Evolutionary conservation across 2,888 invertebrate genomes (phyloP).

Genomic region (Synanthedon vespiformis): DNA sequence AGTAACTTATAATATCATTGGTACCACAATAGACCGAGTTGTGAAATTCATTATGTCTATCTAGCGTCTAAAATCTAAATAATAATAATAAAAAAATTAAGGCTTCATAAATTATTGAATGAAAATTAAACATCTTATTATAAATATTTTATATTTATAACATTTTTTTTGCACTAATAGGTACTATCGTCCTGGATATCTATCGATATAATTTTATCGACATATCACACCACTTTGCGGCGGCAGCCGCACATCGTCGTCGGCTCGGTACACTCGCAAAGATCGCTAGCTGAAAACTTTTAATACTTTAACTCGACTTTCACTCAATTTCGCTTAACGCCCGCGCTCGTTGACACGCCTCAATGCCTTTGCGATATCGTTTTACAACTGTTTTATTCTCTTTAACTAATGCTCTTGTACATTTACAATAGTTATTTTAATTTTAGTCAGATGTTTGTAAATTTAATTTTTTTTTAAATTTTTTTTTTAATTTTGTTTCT

Average conservation of each 20-base stretch:
- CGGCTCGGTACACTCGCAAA: conserved; percentile 39
- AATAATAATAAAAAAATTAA: too few relatives aligned
- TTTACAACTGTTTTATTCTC: conserved; percentile 43
- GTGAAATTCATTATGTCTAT: too few relatives aligned
- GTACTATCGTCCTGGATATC: not conserved
- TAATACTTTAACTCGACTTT: conserved; percentile 69
- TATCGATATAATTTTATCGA: conserved; percentile 1
- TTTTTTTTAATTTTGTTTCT: too few relatives aligned
- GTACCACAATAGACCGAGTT: too few relatives aligned
- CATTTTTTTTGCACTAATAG: too few relatives aligned
- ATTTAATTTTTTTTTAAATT: too few relatives aligned
- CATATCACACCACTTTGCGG: conserved; percentile 17
- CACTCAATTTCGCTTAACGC: conserved; percentile 66
- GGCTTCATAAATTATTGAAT: too few relatives aligned
- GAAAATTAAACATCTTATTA: too few relatives aligned
- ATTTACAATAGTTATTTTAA: not conserved
- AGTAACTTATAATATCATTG: too few relatives aligned
- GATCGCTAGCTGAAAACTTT: conserved; percentile 67
- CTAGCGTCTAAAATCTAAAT: too few relatives aligned
- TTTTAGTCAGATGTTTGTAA: too few relatives aligned
- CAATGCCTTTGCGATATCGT: conserved; percentile 37
- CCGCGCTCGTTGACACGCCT: conserved; percentile 51
- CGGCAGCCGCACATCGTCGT: conserved; percentile 4
- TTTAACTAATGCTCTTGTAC: conserved; percentile 1
- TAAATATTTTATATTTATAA: too few relatives aligned